Percentiles rank a stretch among this genome's conserved stretches.
Conservation (phyloP, 2,113 vertebrate genomes). For the Hyperoodon ampullatus region DNA sequence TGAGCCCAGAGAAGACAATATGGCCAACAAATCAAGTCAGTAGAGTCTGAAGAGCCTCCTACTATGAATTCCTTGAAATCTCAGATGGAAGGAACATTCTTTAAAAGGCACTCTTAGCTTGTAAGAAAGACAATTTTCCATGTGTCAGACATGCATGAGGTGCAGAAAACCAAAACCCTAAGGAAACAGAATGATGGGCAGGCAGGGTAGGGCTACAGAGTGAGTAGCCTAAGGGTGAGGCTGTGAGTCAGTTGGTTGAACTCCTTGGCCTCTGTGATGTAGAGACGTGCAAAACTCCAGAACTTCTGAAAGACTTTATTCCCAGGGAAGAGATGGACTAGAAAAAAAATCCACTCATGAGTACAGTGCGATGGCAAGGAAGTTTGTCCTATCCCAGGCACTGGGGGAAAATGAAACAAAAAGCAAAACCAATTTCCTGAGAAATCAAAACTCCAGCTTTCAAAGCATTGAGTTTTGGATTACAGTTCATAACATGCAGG, state of each 20-base stretch:
- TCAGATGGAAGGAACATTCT: background rate
- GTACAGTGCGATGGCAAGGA: background rate
- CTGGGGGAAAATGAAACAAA: accelerated
- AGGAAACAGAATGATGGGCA: background rate
- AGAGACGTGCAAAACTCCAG: background rate
- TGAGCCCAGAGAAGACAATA: background rate
- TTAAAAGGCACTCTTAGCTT: background rate
- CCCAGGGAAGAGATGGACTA: background rate
- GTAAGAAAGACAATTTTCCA: background rate
- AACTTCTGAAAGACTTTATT: background rate
- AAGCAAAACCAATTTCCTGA: background rate
- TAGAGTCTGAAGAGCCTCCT: background rate
- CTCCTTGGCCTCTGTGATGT: background rate
- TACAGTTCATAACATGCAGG: accelerated
- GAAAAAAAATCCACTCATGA: too few species aligned
- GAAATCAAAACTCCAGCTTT: background rate
- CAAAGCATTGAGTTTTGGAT: background rate
- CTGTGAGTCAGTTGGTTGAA: accelerated
- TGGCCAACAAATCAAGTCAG: background rate
- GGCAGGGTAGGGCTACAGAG: accelerated
- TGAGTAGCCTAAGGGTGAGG: accelerated
- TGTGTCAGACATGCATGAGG: background rate
- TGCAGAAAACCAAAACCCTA: background rate
- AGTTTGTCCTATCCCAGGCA: background rate
- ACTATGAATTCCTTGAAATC: background rate